Percentiles rank a stretch among this genome's conserved stretches.
These are phyloP conservation scores for Cyclura pinguis DNA, from an alignment of 2,797 vertebrate species.

Conservation along the genomic window DNA sequence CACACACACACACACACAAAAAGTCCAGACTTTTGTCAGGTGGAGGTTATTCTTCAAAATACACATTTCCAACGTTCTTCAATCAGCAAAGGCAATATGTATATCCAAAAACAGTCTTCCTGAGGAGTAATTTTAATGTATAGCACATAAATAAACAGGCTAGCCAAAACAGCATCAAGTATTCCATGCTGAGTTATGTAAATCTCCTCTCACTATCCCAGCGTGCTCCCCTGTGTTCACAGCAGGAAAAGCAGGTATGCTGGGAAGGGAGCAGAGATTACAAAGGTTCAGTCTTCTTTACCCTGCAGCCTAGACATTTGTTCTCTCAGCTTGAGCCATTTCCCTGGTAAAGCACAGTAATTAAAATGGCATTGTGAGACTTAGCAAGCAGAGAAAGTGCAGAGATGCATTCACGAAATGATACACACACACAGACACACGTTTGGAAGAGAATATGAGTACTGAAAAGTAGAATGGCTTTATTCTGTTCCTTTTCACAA, in stretches of 20 bases:
- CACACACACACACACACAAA: background rate
- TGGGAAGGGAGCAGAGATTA: conserved; percentile 27
- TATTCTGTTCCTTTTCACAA: background rate
- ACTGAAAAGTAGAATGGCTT: background rate
- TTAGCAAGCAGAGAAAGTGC: background rate
- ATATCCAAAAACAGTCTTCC: background rate
- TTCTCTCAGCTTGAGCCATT: background rate
- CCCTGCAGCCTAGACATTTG: conserved; percentile 22
- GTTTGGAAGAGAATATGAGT: background rate
- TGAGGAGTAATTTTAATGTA: background rate
- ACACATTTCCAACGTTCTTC: background rate
- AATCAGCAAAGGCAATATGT: background rate
- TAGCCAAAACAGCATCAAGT: background rate
- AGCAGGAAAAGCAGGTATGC: background rate
- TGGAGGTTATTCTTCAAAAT: background rate
- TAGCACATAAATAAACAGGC: conserved; percentile 19
- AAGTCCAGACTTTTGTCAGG: background rate
- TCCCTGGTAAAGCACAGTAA: conserved; percentile 32
- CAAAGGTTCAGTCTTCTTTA: conserved; percentile 36
- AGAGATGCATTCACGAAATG: background rate
- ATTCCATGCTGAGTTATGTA: conserved; percentile 15
- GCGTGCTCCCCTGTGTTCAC: conserved; percentile 22
- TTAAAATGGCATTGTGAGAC: conserved; percentile 16
- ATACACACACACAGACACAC: background rate
- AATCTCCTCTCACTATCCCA: conserved; percentile 24